Percentiles rank a stretch among this genome's conserved stretches.
phyloP scores from a whole-genome alignment of 2,113 vertebrate genomes.

The Marmota flaviventris region DNA sequence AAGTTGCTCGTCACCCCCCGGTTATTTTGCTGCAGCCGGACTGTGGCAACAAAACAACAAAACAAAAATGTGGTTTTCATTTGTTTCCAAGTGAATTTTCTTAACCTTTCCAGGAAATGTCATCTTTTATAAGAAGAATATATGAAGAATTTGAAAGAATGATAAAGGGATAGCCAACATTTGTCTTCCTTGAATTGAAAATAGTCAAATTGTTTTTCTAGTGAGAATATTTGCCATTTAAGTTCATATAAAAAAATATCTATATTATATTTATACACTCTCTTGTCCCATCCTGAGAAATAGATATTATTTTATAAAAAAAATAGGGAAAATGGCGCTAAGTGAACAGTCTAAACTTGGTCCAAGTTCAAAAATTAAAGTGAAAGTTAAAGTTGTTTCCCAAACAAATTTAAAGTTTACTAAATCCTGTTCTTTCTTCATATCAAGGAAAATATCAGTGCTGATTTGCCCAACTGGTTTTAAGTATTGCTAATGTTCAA shows the following conservation, averaged over 20 bases:
- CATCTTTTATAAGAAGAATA: not conserved
- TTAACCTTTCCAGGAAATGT: constrained; percentile 48
- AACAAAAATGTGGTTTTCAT: not conserved
- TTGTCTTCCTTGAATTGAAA: not conserved
- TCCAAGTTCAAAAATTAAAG: constrained; percentile 12
- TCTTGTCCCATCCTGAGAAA: not conserved
- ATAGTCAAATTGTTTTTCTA: not conserved
- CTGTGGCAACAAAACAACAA: too few relatives aligned
- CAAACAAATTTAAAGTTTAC: constrained; percentile 10
- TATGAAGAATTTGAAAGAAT: not conserved
- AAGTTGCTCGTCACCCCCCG: too few relatives aligned
- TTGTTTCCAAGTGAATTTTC: constrained; percentile 33
- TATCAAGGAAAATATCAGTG: not conserved
- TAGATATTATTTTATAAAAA: constrained; percentile 34
- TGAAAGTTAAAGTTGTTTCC: constrained; percentile 13
- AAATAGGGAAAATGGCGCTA: not conserved
- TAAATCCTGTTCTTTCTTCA: not conserved
- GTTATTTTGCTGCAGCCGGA: too few relatives aligned
- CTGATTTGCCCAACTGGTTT: not conserved
- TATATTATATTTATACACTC: not conserved
- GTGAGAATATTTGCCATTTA: not conserved
- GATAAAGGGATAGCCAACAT: not conserved
- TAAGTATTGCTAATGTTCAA: not conserved
- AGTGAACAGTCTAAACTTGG: not conserved
- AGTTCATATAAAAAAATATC: constrained; percentile 47